A percentile compares a stretch with the other conserved stretches of the same genome.
Evolutionary conservation across 2,113 vertebrate genomes (phyloP).

Genomic region (Arenaria interpres): DNA sequence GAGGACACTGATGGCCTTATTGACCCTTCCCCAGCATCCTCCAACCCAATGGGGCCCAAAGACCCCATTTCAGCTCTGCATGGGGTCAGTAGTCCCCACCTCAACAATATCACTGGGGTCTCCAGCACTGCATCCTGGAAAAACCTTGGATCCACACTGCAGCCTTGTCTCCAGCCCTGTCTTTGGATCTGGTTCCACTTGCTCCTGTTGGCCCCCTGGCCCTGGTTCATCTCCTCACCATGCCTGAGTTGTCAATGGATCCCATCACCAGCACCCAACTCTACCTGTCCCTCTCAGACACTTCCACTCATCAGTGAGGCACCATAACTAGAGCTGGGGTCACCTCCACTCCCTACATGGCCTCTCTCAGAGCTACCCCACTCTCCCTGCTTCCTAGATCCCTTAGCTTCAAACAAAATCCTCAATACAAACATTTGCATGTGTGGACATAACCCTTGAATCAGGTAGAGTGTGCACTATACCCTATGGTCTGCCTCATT

Average conservation of each 20-base stretch:
- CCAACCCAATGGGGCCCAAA: neutral
- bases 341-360: neutral
- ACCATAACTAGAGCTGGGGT: neutral
- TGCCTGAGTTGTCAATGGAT: neutral
- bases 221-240: neutral
- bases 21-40: neutral
- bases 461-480: neutral
- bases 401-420: neutral
- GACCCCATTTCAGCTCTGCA: neutral
- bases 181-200: neutral
- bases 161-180: neutral
- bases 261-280: neutral
- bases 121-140: neutral
- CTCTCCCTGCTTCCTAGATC: neutral
- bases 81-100: neutral
- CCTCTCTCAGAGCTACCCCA: neutral
- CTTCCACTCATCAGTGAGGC: neutral
- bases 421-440: too few relatives aligned
- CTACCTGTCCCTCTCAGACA: neutral
- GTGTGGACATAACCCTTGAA: neutral
- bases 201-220: neutral
- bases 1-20: neutral
- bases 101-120: rapidly evolving
- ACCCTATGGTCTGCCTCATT: neutral
- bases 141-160: neutral